Base-by-base conservation (phyloP, 1,140 invertebrate species). In the Camponotus pennsylvanicus region DNA sequence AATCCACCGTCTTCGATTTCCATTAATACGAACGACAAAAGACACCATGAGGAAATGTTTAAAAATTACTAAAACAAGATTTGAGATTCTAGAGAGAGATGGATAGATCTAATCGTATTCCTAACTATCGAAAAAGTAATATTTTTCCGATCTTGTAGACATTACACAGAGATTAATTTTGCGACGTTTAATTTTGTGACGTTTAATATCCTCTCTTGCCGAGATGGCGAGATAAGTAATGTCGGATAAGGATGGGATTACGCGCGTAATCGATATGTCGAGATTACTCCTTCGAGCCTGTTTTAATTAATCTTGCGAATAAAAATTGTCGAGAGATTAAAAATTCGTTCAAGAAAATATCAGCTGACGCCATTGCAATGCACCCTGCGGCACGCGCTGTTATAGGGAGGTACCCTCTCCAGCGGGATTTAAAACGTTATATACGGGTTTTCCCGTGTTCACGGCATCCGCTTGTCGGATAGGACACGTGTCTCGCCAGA, bases 401-500 rank as follows among this genome's bases (percentile, higher is more conserved):
- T 32, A 45, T 55, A 21, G 82, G 57, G 59, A 82, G 75, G 78
- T 83, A 87, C 86, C 88, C 91, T 91, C 88, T 86, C 27, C n/a
- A 61, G 59, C 71, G 52, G 59, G 76, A 88, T 90, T 90, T 89
- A 87, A 27, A 85, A 89, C 77, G 88, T 85, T 88, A 90, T 86
- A 86, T 88, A 88, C 82, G 88, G 73, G 61, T 83, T 89, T 61
- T 61, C 63, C 73, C 76, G 73, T 70, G 73, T 83, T 77, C 64
- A 63, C 84, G 76, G 79, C 86, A 90, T 85, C 80, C 85, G 87
- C 89, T 85, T 88, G 84, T 71, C 79, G 89, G 86, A 52, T 86
- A 77, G 76, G 87, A 91, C 91, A 92, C 88, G 90, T 92, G 92
- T 92, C 89, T 76, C 67, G 75, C 52, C 86, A 91, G 88, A 89